phyloP scores from a whole-genome alignment of 2,113 vertebrate species.

The Sinocyclocheilus rhinocerous region DNA sequence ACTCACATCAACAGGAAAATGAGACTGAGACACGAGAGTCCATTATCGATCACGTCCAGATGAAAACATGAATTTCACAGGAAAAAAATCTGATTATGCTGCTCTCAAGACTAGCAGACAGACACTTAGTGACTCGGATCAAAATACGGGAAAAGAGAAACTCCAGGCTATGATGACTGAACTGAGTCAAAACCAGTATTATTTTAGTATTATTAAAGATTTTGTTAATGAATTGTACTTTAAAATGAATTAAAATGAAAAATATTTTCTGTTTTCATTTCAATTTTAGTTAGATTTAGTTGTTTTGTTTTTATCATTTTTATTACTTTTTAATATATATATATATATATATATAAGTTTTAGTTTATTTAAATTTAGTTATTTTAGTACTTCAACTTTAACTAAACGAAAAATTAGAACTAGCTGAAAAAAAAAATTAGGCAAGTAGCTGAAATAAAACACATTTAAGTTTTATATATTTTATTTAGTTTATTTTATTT shows the following conservation, averaged over 20 bases:
- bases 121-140: not conserved
- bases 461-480: too few relatives aligned
- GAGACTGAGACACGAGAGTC: not conserved
- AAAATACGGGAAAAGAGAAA: not conserved
- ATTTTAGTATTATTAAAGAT: not conserved
- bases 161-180: not conserved
- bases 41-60: not conserved
- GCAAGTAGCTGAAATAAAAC: too few relatives aligned
- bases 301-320: too few relatives aligned
- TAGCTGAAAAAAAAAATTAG: too few relatives aligned
- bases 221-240: not conserved
- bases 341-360: too few relatives aligned
- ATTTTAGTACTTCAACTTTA: too few relatives aligned
- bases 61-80: conserved; percentile 66
- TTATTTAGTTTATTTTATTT: too few relatives aligned
- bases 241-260: not conserved
- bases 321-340: too few relatives aligned
- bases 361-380: too few relatives aligned
- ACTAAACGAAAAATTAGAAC: too few relatives aligned
- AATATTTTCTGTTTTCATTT: too few relatives aligned
- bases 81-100: conserved; percentile 72
- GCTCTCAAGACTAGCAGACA: conserved; percentile 21
- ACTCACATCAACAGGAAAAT: conserved; percentile 9
- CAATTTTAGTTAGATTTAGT: too few relatives aligned
- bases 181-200: not conserved